Base-by-base conservation (phyloP, 2,113 vertebrate genomes). In the Atractosteus spatula region DNA sequence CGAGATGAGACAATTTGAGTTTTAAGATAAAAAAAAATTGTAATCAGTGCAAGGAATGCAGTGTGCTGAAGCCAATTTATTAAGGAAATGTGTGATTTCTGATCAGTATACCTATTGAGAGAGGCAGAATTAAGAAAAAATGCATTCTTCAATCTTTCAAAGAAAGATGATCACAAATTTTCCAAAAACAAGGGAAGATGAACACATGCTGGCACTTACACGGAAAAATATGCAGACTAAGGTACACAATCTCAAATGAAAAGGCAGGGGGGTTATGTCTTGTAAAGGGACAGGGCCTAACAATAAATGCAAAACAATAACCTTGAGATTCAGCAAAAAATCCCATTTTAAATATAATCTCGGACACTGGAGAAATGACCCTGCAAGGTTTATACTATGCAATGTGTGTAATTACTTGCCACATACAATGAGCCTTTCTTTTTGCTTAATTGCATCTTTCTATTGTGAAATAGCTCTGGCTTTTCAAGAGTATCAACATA, bases 401-500 rank as follows among this genome's bases (percentile, higher is more conserved):
- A 45, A 42, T 43, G 51, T 62, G 12, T 74, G 56, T 62, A 71
- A 75, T 59, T 66, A 71, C 54, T 42, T 13, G 12, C 47, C 42
- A 17, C 7, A 45, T 29, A 65, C 68, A 59, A 69, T 56, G 41
- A 66, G 42, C 12, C 43, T 47, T 70, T 71, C 62, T 17, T 62
- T 13, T 11, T 29, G 41, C 65, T 74, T 64, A 74, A 74, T 56
- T 65, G 62, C 63, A 67, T 59, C 44, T 43, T 71, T 10, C 63
- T 75, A 29, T 55, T 70, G 57, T 43, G n/a, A 42, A 70, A 41
- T 13, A 51, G 42, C 55, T 62, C 13, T 16, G 47, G 63, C 43
- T 47, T 71, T 71, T 75, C 61, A 66, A 70, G 63, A 16, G 63
- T 41, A 63, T n/a, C 44, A 62, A 51, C 11, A 68, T 12, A 64